Evolutionary conservation across 92 coral and sea anemone species (phyloP), one percentile per base, ranked within the genome.

Genomic region (Hydrozoanthus gracilis): DNA sequence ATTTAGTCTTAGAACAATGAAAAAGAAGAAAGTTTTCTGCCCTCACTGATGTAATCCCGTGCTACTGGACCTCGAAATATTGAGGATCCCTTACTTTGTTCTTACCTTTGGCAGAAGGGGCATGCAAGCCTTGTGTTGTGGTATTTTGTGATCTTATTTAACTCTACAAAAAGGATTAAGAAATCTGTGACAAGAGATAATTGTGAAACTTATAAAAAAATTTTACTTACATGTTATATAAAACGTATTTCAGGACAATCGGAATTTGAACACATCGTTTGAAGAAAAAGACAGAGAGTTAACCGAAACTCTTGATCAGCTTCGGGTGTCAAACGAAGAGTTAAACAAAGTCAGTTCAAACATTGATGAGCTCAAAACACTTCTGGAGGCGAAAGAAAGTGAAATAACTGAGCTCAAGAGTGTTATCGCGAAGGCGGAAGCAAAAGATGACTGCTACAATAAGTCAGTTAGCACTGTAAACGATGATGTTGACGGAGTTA

Each of bases 211-310:
- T 47, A 14, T 20, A 50, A 60, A 17, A 60, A 27, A 27, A 27
- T 27, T 27, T 27, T 27, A 27, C 39, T 27, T 27, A 27, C 39
- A 27, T 27, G 39, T 27, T 27, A 27, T 2, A 27, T 27, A 27
- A 27, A 27, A 27, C 0, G 39, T 48, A 13, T 73, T 56, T 44
- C 55, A 95, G 98, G 95, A 95, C 51, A 88, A 91, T 76, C 77
- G 87, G 68, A 90, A 82, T 60, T 78, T 94, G 14, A 95, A 95
- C 89, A 86, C 95, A 3, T 92, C 98, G 0, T 95, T 95, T 83
- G 98, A 95, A 64, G 97, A 94, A 76, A 93, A 93, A 86, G 94
- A 91, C 50, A 88, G 92, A 68, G 96, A 90, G 74, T 70, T 92
- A 8, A 11, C 71, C 6, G 98, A 90, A 51, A 78, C 84, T 7